Evolutionary conservation across 1,140 invertebrate genomes (phyloP).

Genomic region (Zaprionus capensis): DNA sequence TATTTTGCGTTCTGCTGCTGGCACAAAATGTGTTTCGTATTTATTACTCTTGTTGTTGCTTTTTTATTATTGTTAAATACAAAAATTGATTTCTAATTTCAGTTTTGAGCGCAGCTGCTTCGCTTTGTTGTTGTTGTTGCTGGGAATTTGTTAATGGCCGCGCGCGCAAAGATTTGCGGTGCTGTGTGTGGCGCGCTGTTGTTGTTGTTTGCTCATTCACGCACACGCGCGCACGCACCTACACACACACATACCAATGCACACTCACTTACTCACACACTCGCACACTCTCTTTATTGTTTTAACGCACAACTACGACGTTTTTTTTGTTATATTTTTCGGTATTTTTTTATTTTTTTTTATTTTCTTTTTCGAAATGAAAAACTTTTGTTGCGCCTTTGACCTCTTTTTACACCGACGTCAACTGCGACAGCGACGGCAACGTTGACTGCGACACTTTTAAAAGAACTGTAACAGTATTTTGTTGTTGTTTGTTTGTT

Average conservation of each 20-base stretch:
- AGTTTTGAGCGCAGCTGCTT: slow-evolving; percentile 49
- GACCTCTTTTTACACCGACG: slow-evolving; percentile 74
- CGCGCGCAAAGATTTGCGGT: slow-evolving; percentile 51
- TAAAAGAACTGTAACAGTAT: slow-evolving; percentile 44
- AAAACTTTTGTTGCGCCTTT: slow-evolving; percentile 76
- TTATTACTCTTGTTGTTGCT: slow-evolving; percentile 18
- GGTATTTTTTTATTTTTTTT: slow-evolving; percentile 39
- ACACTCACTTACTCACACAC: slow-evolving; percentile 4
- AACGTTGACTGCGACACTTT: slow-evolving; percentile 36
- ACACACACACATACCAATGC: slow-evolving; percentile 32
- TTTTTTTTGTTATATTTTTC: slow-evolving; percentile 57
- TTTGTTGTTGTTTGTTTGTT: slow-evolving; percentile 29
- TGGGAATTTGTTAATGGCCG: slow-evolving; percentile 54
- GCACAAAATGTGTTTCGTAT: slow-evolving; percentile 23
- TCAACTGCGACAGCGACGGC: slow-evolving; percentile 37
- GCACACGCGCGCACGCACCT: slow-evolving; percentile 40
- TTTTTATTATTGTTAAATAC: slow-evolving; percentile 55
- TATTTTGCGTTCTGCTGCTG: slow-evolving; percentile 56
- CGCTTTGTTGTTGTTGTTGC: slow-evolving; percentile 34
- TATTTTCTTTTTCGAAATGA: slow-evolving; percentile 43
- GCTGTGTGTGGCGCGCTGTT: slow-evolving; percentile 25
- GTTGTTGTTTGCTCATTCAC: slow-evolving; percentile 65
- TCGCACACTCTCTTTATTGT: slow-evolving; percentile 60
- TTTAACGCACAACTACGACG: slow-evolving; percentile 78
- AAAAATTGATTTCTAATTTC: slow-evolving; percentile 72